Percentiles rank a stretch among this genome's conserved stretches.
Conservation (phyloP, 2,888 invertebrate genomes). For the Gisinianus flammeolus region DNA sequence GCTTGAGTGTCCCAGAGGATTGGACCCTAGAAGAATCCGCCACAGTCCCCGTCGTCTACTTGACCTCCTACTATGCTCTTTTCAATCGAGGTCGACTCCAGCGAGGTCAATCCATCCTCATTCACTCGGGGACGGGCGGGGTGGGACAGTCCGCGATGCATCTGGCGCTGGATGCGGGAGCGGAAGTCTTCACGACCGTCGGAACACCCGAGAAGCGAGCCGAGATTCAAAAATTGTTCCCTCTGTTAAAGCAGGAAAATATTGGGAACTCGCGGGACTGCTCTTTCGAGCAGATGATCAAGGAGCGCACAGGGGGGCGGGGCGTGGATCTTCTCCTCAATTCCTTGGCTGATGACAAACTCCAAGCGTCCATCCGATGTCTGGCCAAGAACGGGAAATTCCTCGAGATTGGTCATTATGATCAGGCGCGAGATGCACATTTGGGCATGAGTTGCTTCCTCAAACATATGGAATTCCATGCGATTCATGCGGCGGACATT, state of each 20-base stretch:
- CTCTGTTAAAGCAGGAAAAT: conserved; percentile 68
- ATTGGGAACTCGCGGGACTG: conserved; percentile 68
- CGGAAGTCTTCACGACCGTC: conserved; percentile 75
- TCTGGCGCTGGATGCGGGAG: conserved; percentile 70
- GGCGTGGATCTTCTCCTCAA: conserved; percentile 94
- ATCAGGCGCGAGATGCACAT: conserved; percentile 63
- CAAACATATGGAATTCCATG: conserved; percentile 96
- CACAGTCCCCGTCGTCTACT: too few species aligned
- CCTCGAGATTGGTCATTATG: conserved; percentile 70
- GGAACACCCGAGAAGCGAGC: conserved; percentile 81
- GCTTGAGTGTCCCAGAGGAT: conserved; percentile 69
- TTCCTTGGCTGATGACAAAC: conserved; percentile 65
- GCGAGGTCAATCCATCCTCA: conserved; percentile 64
- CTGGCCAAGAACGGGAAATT: conserved; percentile 71
- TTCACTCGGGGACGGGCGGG: conserved; percentile 73
- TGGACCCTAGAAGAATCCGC: conserved; percentile 72
- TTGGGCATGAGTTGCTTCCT: conserved; percentile 87
- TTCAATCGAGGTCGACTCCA: conserved; percentile 66
- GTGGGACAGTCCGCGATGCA: conserved; percentile 79
- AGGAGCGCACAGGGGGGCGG: conserved; percentile 77
- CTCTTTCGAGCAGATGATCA: conserved; percentile 65
- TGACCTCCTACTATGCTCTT: conserved; percentile 70
- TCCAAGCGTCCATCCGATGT: conserved; percentile 73
- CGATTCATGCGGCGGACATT: conserved; percentile 93
- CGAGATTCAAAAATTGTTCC: conserved; percentile 86